Percentiles rank a stretch among this genome's conserved stretches.
Conservation (phyloP, 2,113 vertebrate species). For the Xiphophorus maculatus region DNA sequence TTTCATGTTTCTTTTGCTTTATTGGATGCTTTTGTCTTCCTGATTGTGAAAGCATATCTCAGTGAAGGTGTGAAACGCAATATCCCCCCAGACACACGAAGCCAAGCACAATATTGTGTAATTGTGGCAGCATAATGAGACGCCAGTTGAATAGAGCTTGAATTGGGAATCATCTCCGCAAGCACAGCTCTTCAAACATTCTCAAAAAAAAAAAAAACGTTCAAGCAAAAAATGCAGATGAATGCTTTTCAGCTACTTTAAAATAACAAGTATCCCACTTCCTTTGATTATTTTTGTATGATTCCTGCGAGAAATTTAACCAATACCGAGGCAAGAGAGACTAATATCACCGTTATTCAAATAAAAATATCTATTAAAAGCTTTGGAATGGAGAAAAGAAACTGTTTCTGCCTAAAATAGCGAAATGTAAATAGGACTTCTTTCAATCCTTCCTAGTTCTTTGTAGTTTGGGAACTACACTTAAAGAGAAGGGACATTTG, state of each 20-base stretch:
- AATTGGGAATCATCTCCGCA: constrained; percentile 6
- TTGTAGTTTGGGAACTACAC: constrained; percentile 11
- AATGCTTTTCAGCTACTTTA: constrained; percentile 24
- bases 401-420: constrained; percentile 23
- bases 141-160: constrained; percentile 29
- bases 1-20: constrained; percentile 44
- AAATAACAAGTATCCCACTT: constrained; percentile 17
- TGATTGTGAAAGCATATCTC: constrained; percentile 25
- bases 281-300: constrained; percentile 13
- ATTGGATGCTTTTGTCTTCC: constrained; percentile 59
- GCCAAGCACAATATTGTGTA: constrained; percentile 24
- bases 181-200: not conserved
- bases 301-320: constrained; percentile 2
- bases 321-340: not conserved
- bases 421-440: not conserved
- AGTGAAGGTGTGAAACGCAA: constrained; percentile 31
- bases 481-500: constrained; percentile 56
- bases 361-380: constrained; percentile 17
- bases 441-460: not conserved
- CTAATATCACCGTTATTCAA: constrained; percentile 16
- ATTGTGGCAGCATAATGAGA: constrained; percentile 37
- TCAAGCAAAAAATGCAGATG: constrained; percentile 16
- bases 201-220: not conserved
- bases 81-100: constrained; percentile 49
- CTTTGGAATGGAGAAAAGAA: not conserved